A percentile compares a stretch with the other conserved stretches of the same genome.
Evolutionary conservation across 2,888 invertebrate species (phyloP).

Genomic region (Nineta flava): DNA sequence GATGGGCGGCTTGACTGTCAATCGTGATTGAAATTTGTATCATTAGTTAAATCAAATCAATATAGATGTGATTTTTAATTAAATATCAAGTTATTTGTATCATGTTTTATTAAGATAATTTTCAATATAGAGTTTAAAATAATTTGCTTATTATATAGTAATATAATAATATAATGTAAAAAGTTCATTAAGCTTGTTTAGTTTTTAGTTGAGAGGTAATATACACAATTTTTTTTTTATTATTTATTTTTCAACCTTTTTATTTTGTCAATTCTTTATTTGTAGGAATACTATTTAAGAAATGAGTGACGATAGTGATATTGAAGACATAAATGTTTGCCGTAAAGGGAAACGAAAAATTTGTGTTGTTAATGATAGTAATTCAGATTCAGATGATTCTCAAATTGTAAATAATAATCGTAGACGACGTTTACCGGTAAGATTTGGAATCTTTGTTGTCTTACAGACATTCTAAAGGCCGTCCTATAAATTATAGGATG

Average conservation of each 20-base stretch:
- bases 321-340: neutral
- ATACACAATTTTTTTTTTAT: too few relatives aligned
- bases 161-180: too few relatives aligned
- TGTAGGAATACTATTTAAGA: neutral
- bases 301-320: constrained; percentile 24
- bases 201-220: too few relatives aligned
- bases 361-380: constrained; percentile 17
- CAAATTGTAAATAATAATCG: constrained; percentile 12
- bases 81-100: too few relatives aligned
- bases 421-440: constrained; percentile 10
- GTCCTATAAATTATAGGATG: too few relatives aligned
- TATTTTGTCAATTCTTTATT: too few relatives aligned
- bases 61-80: neutral
- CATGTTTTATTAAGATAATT: too few relatives aligned
- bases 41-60: neutral
- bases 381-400: constrained; percentile 11
- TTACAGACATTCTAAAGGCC: neutral
- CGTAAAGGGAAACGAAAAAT: constrained; percentile 5
- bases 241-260: too few relatives aligned
- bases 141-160: too few relatives aligned
- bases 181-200: too few relatives aligned
- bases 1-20: constrained; percentile 6
- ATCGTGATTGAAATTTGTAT: constrained; percentile 1
- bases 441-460: neutral
- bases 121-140: too few relatives aligned